Evolutionary conservation across 2,888 invertebrate species (phyloP).

Genomic region (Xanthostigma xanthostigma): DNA sequence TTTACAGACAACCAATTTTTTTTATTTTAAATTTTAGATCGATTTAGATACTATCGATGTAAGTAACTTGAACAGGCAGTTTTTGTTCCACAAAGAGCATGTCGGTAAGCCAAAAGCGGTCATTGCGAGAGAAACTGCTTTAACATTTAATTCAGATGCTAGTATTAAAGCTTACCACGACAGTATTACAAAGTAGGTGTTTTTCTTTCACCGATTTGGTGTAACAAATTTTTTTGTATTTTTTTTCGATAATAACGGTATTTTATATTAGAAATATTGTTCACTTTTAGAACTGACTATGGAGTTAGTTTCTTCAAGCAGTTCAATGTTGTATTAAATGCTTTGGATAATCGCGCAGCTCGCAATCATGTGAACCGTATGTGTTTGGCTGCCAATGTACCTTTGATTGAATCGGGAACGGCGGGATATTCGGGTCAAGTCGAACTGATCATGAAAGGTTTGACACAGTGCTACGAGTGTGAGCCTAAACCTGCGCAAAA

Average conservation of each 20-base stretch:
- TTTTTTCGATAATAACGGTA: background rate
- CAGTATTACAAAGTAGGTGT: constrained; percentile 73
- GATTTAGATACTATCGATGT: constrained; percentile 99
- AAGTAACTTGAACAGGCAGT: constrained; percentile 96
- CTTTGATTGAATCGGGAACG: constrained; percentile 93
- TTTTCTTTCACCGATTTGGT: background rate
- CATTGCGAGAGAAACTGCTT: constrained; percentile 79
- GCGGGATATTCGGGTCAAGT: constrained; percentile 95
- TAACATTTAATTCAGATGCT: constrained; percentile 75
- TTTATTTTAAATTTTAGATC: constrained; percentile 51
- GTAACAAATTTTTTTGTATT: background rate
- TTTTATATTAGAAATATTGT: constrained; percentile 4
- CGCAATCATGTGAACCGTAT: constrained; percentile 97
- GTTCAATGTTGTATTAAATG: constrained; percentile 88
- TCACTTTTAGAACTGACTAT: constrained; percentile 61
- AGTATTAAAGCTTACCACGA: constrained; percentile 84
- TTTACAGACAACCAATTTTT: background rate
- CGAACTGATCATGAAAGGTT: constrained; percentile 69
- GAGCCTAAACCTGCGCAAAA: constrained; percentile 81
- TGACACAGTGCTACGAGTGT: constrained; percentile 96
- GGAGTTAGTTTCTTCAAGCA: constrained; percentile 82
- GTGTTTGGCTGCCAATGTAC: constrained; percentile 90
- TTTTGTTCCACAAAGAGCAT: constrained; percentile 96
- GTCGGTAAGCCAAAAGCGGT: constrained; percentile 94
- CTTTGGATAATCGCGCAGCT: constrained; percentile 90